These are phyloP conservation scores for Tragelaphus scriptus DNA, from an alignment of 2,113 vertebrate species.

Conservation along the genomic window DNA sequence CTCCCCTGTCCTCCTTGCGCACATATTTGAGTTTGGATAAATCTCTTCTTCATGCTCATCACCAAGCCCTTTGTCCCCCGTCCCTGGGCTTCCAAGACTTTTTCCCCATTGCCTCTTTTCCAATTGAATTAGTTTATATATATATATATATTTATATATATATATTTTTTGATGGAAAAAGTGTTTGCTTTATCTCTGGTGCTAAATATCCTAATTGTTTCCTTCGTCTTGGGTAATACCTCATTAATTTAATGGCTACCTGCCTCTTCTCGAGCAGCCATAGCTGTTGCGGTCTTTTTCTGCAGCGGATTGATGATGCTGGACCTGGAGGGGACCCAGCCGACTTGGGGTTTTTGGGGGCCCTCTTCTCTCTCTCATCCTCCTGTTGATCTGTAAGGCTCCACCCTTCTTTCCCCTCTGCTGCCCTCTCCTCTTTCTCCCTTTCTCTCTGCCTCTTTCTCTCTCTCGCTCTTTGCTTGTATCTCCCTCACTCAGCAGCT, in stretches of 20 bases:
- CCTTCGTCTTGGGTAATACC: constrained; percentile 6
- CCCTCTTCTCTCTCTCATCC: background rate
- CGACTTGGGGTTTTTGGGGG: background rate
- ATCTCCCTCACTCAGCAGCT: background rate
- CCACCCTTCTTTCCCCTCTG: background rate
- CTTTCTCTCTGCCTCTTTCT: background rate
- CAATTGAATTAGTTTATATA: constrained; percentile 45
- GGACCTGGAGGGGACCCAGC: background rate
- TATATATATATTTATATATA: too few relatives aligned
- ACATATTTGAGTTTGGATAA: background rate
- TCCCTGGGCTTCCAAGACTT: background rate
- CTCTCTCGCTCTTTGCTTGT: background rate
- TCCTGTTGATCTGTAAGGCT: background rate
- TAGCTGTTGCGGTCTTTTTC: background rate
- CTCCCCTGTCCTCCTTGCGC: background rate
- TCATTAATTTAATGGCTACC: background rate
- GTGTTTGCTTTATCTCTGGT: constrained; percentile 48
- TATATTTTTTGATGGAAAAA: constrained; percentile 46
- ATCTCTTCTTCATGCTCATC: background rate
- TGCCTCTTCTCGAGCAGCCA: background rate
- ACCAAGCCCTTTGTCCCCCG: too few relatives aligned
- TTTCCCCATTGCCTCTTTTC: background rate
- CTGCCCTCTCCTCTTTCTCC: too few relatives aligned
- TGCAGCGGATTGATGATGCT: background rate
- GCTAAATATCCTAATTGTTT: constrained; percentile 46